These are phyloP conservation scores for Pelobates fuscus DNA, from an alignment of 2,113 vertebrate genomes.

Conservation along the genomic window DNA sequence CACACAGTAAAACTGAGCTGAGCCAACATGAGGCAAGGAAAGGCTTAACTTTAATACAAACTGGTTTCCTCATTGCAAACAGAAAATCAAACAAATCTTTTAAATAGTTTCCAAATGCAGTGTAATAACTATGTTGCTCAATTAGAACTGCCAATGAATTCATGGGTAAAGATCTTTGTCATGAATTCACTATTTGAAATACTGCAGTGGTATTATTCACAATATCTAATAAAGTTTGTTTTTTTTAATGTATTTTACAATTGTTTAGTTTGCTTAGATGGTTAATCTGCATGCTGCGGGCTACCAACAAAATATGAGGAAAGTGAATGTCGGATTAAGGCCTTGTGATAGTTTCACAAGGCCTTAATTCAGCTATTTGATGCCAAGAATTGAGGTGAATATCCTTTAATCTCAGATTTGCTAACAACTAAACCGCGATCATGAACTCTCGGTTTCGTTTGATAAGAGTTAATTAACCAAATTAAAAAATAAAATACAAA, in stretches of 20 bases:
- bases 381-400: not conserved
- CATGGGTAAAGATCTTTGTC: not conserved
- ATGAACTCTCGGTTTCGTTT: not conserved
- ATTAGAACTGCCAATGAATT: not conserved
- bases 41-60: slow-evolving; percentile 33
- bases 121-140: slow-evolving; percentile 15
- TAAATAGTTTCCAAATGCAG: slow-evolving; percentile 36
- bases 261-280: not conserved
- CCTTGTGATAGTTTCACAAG: too few species aligned
- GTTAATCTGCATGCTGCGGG: not conserved
- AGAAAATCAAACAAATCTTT: slow-evolving; percentile 36
- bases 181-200: not conserved
- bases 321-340: not conserved
- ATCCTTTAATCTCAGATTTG: not conserved
- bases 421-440: not conserved
- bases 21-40: slow-evolving; percentile 36
- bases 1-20: slow-evolving; percentile 37
- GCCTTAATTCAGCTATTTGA: not conserved
- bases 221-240: not conserved
- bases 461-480: not conserved
- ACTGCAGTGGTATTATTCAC: not conserved
- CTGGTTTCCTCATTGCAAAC: slow-evolving; percentile 23
- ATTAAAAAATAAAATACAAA: too few species aligned
- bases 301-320: not conserved
- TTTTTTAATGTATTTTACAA: slow-evolving; percentile 4